A percentile compares a stretch with the other conserved stretches of the same genome.
Conservation (phyloP, 2,888 invertebrate genomes). For the Notodonta dromedarius region DNA sequence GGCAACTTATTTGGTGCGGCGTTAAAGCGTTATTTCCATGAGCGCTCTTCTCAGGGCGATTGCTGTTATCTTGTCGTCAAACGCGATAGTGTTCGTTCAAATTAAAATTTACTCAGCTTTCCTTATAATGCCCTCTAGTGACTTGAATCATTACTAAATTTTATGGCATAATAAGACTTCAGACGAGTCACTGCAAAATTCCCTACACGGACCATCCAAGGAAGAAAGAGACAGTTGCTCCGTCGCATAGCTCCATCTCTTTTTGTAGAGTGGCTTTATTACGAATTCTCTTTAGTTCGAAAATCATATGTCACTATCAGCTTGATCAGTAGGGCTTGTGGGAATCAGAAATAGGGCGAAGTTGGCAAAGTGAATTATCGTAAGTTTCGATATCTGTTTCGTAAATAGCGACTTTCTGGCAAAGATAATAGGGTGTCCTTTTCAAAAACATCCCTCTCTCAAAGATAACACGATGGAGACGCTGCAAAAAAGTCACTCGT, state of each 20-base stretch:
- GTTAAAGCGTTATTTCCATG: not conserved
- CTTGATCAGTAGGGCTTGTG: too few relatives aligned
- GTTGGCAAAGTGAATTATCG: too few relatives aligned
- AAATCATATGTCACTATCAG: too few relatives aligned
- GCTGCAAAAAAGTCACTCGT: not conserved
- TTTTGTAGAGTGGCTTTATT: too few relatives aligned
- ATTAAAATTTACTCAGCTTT: not conserved
- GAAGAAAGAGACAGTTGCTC: too few relatives aligned
- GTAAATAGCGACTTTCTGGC: not conserved
- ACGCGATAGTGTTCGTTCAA: conserved; percentile 16
- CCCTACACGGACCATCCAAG: too few relatives aligned
- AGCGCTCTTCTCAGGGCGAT: not conserved
- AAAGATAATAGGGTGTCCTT: not conserved
- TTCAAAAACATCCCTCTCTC: not conserved
- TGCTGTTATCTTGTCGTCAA: not conserved
- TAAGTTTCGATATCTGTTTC: too few relatives aligned
- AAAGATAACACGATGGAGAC: not conserved
- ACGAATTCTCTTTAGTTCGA: too few relatives aligned
- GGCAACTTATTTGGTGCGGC: conserved; percentile 23
- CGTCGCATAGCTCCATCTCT: too few relatives aligned
- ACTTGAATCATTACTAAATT: not conserved
- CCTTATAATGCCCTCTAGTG: not conserved
- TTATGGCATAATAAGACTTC: not conserved
- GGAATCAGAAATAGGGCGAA: too few relatives aligned
- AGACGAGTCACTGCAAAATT: not conserved